A percentile compares a stretch with the other conserved stretches of the same genome.
phyloP scores from a whole-genome alignment of 2,797 vertebrate species.

The Sternarchorhynchus goeldii region DNA sequence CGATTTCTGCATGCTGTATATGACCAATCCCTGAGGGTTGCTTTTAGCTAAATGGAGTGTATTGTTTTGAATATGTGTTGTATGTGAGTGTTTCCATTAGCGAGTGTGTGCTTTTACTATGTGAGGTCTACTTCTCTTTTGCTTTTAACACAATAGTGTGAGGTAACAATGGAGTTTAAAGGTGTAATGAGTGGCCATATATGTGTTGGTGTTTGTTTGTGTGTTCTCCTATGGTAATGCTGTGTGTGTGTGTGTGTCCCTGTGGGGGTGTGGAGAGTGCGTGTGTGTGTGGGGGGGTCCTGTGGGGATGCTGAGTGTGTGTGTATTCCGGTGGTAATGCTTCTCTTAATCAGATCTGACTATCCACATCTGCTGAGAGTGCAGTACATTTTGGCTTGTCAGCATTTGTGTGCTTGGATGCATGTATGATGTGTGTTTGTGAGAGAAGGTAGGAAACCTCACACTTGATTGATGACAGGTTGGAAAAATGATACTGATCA shows the following conservation, averaged over 20 bases:
- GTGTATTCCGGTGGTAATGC: slow-evolving; percentile 30
- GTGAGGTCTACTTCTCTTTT: slow-evolving; percentile 25
- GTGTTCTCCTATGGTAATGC: too few relatives aligned
- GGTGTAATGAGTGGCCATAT: slow-evolving; percentile 29
- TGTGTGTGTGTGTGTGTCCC: too few relatives aligned
- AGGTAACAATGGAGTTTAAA: slow-evolving; percentile 42
- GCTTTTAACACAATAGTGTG: slow-evolving; percentile 27
- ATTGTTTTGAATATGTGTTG: slow-evolving; percentile 36
- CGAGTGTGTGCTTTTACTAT: slow-evolving; percentile 33
- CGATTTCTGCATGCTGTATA: slow-evolving; percentile 11
- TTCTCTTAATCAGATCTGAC: slow-evolving; percentile 26
- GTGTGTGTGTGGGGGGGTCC: not conserved
- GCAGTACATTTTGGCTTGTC: slow-evolving; percentile 32
- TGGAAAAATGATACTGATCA: not conserved
- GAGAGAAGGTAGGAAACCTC: slow-evolving; percentile 21
- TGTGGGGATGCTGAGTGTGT: not conserved
- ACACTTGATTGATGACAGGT: slow-evolving; percentile 35
- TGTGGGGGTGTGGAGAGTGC: slow-evolving; percentile 7
- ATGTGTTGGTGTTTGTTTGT: too few relatives aligned
- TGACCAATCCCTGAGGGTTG: slow-evolving; percentile 10
- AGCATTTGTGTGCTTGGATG: slow-evolving; percentile 39
- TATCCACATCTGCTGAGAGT: slow-evolving; percentile 38
- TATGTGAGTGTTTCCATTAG: slow-evolving; percentile 11
- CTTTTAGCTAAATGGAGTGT: slow-evolving; percentile 47
- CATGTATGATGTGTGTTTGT: not conserved